Evolutionary conservation across 2,797 vertebrate genomes (phyloP), one percentile per base, ranked within the genome.

Genomic region (Acanthis flammea): DNA sequence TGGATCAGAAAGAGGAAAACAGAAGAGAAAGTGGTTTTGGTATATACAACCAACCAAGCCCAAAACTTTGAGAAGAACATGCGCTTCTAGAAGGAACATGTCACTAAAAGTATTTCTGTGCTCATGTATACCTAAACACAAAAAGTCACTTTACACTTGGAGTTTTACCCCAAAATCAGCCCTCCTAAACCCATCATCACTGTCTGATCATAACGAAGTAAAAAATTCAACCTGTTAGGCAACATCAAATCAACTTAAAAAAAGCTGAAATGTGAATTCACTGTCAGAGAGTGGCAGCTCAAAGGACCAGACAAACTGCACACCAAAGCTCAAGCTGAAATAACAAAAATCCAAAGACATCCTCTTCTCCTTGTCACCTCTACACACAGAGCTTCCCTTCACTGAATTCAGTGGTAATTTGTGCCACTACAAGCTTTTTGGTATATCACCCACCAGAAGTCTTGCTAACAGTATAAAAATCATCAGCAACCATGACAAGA

Each of bases 1-100:
- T 88, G 51, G 47, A 93, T 91, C 33, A 91, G 61, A 93, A 92
- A 75, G 39, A 89, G 24, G 74, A 95, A 90, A 95, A 92, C 42
- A 88, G 76, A 92, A 90, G 39, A 93, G 25, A 93, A 93, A 84
- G 65, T 16, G 19, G 6, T 86, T 92, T 57, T 87, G 19, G 13
- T 63, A 31, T 19, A 39, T 23, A 66, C n/a, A 65, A 79, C 24
- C 31, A 73, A 76, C 31, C 45, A 83, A 86, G 53, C 31, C 16
- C 37, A 79, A 55, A 19, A 30, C 33, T 86, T 71, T 67, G 82
- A 66, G 68, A 75, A 60, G 14, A 78, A 6, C n/a, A 60, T 12
- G 25, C 6, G 7, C 19, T 75, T 91, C 19, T 62, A 76, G 51
- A 37, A n/a, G 51, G 19, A 88, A 73, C 51, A 30, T 4, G 2